Base-by-base conservation (phyloP, 2,888 invertebrate genomes). In the Shargacucullia verbasci region DNA sequence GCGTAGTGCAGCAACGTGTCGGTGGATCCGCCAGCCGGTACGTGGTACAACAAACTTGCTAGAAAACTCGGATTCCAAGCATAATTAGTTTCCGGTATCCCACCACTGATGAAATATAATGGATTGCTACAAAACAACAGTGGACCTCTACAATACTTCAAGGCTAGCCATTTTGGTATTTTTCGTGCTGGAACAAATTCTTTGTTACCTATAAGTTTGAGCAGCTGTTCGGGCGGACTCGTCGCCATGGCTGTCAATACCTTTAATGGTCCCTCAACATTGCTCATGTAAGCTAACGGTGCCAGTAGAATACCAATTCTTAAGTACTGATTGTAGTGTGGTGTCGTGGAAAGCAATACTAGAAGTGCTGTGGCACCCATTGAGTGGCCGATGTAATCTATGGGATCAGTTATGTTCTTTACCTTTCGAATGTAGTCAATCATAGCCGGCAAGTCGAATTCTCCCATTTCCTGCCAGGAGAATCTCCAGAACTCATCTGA, bases 401-500 rank as follows among this genome's bases (percentile, higher is more conserved):
- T 87, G 3, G 82, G 67, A 0, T 82, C 73, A 0, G 43, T 2
- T 46, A 6, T 33, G 7, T 85, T 83, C 59, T 82, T 88, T 1
- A 74, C 39, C 8, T 56, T 50, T 54, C 80, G 81, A 7, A 91
- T 87, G 41, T 89, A 89, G 52, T 90, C 83, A 2, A 90, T 80
- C 0, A 80, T 64, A 1, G 89, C 87, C 0, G 88, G 84, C 50
- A 92, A 73, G 66, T 92, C 92, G 25, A 72, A 82, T 58, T 82
- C 69, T 8, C 91, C 91, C 68, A 92, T 88, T 84, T 92, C 88
- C 59, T 90, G 85, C 78, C 83, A 91, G 4, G 87, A 83, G 56
- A 91, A 91, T 5, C 79, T 81, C 91, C 91, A 91, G 62, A 79
- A 91, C 6, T 77, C 69, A 1, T 60, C 44, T 1, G 81, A 79